Evolutionary conservation across 2,797 vertebrate genomes (phyloP).

Genomic region (Chromis chromis): DNA sequence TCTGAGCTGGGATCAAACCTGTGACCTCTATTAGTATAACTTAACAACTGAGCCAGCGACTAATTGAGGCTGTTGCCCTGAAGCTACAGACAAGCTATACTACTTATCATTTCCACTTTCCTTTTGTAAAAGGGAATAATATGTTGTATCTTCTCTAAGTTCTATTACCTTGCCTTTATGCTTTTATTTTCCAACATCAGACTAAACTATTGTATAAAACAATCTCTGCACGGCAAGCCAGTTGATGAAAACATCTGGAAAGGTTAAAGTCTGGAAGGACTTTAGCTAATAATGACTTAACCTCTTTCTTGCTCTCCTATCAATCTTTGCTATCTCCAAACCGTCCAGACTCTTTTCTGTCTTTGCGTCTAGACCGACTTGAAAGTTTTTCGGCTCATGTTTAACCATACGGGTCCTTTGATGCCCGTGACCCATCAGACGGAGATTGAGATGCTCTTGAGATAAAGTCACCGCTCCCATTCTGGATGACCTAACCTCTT

Average conservation of each 20-base stretch:
- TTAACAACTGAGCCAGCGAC: too few relatives aligned
- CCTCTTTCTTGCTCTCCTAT: constrained; percentile 37
- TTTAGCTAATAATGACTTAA: constrained; percentile 43
- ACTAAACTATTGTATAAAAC: background rate
- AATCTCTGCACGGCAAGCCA: background rate
- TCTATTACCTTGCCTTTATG: background rate
- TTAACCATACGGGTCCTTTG: constrained; percentile 50
- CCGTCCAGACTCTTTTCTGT: constrained; percentile 27
- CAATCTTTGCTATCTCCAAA: constrained; percentile 53
- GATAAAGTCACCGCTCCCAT: constrained; percentile 50
- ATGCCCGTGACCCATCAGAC: constrained; percentile 45
- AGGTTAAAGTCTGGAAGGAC: constrained; percentile 45
- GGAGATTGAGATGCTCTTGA: constrained; percentile 48
- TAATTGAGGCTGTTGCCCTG: too few relatives aligned
- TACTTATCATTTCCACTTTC: background rate
- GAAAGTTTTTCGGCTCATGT: constrained; percentile 46
- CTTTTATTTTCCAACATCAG: background rate
- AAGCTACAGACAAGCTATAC: background rate
- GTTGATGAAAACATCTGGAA: constrained; percentile 41
- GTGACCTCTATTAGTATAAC: too few relatives aligned
- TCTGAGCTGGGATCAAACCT: too few relatives aligned
- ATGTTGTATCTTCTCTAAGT: background rate
- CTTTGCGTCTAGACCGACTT: constrained; percentile 46
- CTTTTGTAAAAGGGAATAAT: background rate
- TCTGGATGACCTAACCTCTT: constrained; percentile 52